Evolutionary conservation across 2,888 invertebrate genomes (phyloP).

Genomic region (Clostera curtula): DNA sequence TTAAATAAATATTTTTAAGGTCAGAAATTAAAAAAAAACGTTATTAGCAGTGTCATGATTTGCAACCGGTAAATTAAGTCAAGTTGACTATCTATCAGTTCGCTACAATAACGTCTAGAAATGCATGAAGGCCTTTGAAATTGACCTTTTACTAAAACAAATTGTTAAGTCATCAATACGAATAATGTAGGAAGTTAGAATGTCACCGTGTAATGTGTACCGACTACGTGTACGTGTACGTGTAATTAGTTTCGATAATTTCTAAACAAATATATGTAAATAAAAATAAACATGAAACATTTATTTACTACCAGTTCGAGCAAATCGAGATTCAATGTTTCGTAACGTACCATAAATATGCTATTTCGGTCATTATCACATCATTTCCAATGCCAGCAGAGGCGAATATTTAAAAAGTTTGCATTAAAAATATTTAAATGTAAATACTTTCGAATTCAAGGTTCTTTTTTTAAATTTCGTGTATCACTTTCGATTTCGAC

Average conservation of each 20-base stretch:
- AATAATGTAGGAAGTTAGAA: slow-evolving; percentile 7
- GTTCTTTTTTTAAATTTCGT: slow-evolving; percentile 8
- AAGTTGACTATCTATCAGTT: no score
- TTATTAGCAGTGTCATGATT: no score
- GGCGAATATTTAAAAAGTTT: slow-evolving; percentile 16
- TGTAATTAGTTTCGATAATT: slow-evolving; percentile 9
- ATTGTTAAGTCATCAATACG: slow-evolving; percentile 13
- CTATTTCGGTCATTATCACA: slow-evolving; percentile 22
- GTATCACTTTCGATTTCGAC: slow-evolving; percentile 41
- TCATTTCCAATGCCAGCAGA: slow-evolving; percentile 21
- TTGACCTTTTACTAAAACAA: slow-evolving; percentile 2
- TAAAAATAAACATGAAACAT: slow-evolving; percentile 13
- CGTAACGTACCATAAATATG: slow-evolving; percentile 12
- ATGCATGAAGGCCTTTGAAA: no score
- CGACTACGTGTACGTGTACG: slow-evolving; percentile 10
- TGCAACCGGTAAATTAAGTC: no score
- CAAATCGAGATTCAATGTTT: slow-evolving; percentile 9
- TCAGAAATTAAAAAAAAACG: no score
- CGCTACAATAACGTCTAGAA: no score
- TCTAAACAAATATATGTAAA: slow-evolving; percentile 3
- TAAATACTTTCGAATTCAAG: slow-evolving; percentile 14
- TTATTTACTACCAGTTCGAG: slow-evolving; percentile 6
- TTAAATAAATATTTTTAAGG: no score
- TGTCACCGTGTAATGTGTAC: slow-evolving; percentile 2
- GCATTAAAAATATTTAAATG: slow-evolving; percentile 6